Base-by-base conservation (phyloP, 2,113 vertebrate species). In the Ptilonorhynchus violaceus region DNA sequence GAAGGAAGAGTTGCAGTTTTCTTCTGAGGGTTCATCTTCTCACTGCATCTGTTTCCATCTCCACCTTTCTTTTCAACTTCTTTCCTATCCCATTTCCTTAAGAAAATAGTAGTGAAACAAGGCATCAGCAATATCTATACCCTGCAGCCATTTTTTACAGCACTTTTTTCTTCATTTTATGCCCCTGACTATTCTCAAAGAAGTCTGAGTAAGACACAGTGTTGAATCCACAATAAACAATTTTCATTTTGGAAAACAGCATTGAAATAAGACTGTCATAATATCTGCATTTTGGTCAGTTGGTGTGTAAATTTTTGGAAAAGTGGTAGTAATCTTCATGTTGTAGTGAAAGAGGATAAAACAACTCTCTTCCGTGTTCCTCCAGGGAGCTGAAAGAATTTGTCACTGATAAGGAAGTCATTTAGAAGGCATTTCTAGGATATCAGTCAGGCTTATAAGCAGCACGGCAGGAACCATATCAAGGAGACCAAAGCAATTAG, bases 401-500 rank as follows among this genome's bases (percentile, higher is more conserved):
- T 95, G 91, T 84, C 75, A 74, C 93, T 95, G 96, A 97, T 97
- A 97, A 97, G 89, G 74, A 92, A 96, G 91, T 94, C 27, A 97
- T 97, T 96, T 97, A 97, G 96, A 97, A 97, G 96, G 91, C 94
- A 97, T 96, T 95, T 96, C 94, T 95, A 95, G 84, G 91, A 92
- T 97, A 96, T 96, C 96, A 96, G 90, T 97, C 79, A 94, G 85
- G 49, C 96, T 96, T 97, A 95, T 92, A 96, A 94, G 92, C 91
- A 83, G 87, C 92, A 47, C 96, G 95, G 93, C 84, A 94, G 87
- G 92, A 96, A 73, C 30, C 62, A 56, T 89, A 96, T 95, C 81
- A 96, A 95, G 94, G 91, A 97, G 89, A 96, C 94, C 95, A 97
- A 96, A 95, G 91, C 89, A 97, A 97, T 97, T 97, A 97, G 63